Conservation (phyloP, 2,797 vertebrate genomes). For the Mareca strepera region DNA sequence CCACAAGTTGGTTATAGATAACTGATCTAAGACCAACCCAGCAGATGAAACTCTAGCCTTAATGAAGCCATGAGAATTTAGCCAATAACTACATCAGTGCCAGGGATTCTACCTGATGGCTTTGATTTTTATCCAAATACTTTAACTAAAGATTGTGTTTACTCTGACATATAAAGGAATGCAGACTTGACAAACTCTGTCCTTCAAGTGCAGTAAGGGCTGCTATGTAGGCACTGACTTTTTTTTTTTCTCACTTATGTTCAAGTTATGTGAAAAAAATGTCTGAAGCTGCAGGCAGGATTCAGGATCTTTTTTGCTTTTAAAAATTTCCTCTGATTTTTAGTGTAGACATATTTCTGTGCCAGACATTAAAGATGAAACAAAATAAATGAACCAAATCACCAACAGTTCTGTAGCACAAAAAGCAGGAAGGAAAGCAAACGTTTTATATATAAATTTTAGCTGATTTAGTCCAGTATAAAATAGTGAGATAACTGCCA, state of each 20-base stretch:
- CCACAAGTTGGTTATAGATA: not conserved
- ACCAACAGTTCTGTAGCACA: not conserved
- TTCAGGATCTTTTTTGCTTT: not conserved
- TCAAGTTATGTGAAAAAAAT: not conserved
- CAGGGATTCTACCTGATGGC: not conserved
- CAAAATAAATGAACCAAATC: not conserved
- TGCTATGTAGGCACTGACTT: not conserved
- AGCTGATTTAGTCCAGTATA: not conserved
- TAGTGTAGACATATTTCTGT: not conserved
- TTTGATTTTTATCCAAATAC: not conserved
- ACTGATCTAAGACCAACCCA: conserved; percentile 7
- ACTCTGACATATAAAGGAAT: conserved; percentile 19
- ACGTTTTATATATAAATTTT: too few species aligned
- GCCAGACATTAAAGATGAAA: not conserved
- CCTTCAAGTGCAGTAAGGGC: not conserved
- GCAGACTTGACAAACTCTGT: not conserved
- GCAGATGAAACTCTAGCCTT: not conserved
- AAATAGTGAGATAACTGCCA: not conserved
- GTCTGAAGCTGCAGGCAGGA: not conserved
- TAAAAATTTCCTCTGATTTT: not conserved
- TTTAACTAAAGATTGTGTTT: not conserved
- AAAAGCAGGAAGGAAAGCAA: not conserved
- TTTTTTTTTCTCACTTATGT: not conserved
- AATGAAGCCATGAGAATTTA: not conserved
- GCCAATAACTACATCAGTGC: not conserved